Base-by-base conservation (phyloP, 1,140 invertebrate species). In the Eriocheir sinensis region DNA sequence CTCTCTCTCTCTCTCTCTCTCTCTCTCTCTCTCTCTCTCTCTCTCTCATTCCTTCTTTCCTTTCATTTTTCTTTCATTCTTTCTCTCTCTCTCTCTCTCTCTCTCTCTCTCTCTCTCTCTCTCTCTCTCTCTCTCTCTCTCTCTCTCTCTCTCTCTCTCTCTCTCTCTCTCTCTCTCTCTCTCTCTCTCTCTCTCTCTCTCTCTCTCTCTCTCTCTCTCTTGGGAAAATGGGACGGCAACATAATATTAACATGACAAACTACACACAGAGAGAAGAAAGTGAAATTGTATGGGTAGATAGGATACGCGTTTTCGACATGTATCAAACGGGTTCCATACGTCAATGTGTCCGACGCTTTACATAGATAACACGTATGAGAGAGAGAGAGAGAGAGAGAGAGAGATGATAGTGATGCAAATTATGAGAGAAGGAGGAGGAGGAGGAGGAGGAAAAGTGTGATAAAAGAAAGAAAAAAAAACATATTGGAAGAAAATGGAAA, bases 361-460 rank as follows among this genome's bases (percentile, higher is more conserved):
- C 60, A 72, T 72, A 72, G 60, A 72, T 72, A 72, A 1, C 60
- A 72, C 12, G n/a, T 3, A 72, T 3, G 60, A 72, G 60, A 72
- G 60, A 72, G 60, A 72, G 60, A 72, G 60, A 86, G 83, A 86
- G 83, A 86, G 83, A 85, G 83, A 85, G 83, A 86, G 83, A 86
- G 40, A 40, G 40, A n/a, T n/a, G n/a, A n/a, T n/a, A n/a, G n/a
- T n/a, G n/a, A n/a, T n/a, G n/a, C n/a, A n/a, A n/a, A n/a, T n/a
- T n/a, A n/a, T n/a, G 83, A 86, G 83, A 86, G 40, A 40, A n/a
- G 81, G 30, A 38, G 12, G 21, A 83, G n/a, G 3, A 83, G 21
- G 80, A 81, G 4, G 34, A 38, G 30, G 81, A 83, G 3, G 36
- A 38, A n/a, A 38, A 0, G n/a, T 12, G 36, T 15, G 36, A 38